Conservation (phyloP, 2,113 vertebrate species). For the Hippocampus abdominalis region DNA sequence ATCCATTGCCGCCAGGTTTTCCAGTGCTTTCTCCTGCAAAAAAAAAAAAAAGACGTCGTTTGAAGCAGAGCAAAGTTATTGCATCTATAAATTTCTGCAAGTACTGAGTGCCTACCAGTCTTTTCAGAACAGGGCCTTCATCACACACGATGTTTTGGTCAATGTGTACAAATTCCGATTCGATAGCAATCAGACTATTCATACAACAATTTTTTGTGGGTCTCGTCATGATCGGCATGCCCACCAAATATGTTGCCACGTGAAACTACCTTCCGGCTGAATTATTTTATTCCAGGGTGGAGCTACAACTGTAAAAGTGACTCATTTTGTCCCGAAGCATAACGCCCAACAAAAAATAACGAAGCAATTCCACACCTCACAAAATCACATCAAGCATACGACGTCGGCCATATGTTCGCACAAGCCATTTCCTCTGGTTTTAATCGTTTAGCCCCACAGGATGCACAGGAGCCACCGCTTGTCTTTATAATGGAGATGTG, state of each 20-base stretch:
- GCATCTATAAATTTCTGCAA: neutral
- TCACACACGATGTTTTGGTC: too few relatives aligned
- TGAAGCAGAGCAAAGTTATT: neutral
- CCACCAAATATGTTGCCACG: neutral
- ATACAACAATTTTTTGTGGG: too few relatives aligned
- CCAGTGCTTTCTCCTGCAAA: conserved; percentile 81
- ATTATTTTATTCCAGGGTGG: neutral
- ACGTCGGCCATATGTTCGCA: neutral
- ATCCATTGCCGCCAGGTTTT: conserved; percentile 87
- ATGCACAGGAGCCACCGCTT: neutral
- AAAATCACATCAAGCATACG: neutral
- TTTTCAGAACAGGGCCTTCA: too few relatives aligned
- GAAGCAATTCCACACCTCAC: neutral
- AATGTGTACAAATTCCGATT: too few relatives aligned
- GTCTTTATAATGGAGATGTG: conserved; percentile 22
- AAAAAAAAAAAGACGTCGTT: conserved; percentile 19
- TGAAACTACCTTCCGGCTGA: neutral
- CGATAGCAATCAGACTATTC: too few relatives aligned
- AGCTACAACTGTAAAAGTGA: neutral
- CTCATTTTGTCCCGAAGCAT: neutral
- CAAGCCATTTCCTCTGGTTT: neutral
- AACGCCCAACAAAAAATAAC: neutral
- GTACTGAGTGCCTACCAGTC: too few relatives aligned
- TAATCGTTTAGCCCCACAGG: neutral
- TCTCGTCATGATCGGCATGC: neutral